Base-by-base conservation (phyloP, 2,113 vertebrate genomes). In the Salvelinus sp. region DNA sequence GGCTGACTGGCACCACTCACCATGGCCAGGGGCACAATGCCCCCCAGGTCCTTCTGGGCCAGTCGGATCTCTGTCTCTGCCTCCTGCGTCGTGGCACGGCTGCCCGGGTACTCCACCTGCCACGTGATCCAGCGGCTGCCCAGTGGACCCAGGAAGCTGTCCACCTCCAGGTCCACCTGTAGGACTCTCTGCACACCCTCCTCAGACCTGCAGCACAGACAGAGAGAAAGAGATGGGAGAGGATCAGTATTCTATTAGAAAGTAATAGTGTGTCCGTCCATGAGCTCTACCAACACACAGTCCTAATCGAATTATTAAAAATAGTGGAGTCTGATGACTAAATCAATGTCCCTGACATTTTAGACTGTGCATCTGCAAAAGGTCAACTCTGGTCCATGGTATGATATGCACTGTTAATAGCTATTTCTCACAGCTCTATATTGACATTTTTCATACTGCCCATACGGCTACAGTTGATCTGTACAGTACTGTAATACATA, bases 81-180 rank as follows among this genome's bases (percentile, higher is more conserved):
- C 5, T 94, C 89, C 76, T 95, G 95, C 0, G 92, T 90, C 58
- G 84, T 33, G 16, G 92, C 74, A 0, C 91, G 93, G 14, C 85
- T 94, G n/a, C 82, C 90, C 0, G 96, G 96, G 81, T 98, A 98
- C 70, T 98, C 97, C 86, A 97, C 95, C 91, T 97, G 96, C 97
- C 97, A 99, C 66, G 92, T 92, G 91, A 98, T 95, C 73, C 96
- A 94, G 78, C 97, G 95, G 0, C 95, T 95, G 76, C 95, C 96
- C 0, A 93, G 93, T 0, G 93, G 93, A 85, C 95, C 95, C 82
- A 95, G 95, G 84, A 95, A 94, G 76, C 92, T 93, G 84, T 96
- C 89, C 67, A 98, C 92, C 86, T 98, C 96, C 69, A 99, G 95
- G 88, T 93, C 94, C 92, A 98, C 92, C 91, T 96, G 95, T 82